Evolutionary conservation across 2,797 vertebrate genomes (phyloP), one percentile per base, ranked within the genome.

Genomic region (Silurus aristotelis): DNA sequence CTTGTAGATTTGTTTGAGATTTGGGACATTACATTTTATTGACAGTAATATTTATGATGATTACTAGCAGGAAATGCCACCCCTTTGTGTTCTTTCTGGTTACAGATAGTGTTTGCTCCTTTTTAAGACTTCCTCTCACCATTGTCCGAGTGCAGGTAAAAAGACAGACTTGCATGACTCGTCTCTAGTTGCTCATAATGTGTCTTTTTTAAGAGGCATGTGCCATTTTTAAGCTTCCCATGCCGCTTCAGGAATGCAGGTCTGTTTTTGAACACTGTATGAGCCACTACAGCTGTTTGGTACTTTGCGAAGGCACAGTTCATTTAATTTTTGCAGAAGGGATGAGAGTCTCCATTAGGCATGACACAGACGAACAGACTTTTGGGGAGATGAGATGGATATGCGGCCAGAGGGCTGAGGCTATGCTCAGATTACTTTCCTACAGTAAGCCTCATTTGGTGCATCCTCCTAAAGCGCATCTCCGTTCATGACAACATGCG

Each of bases 381-480:
- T 79, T 89, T 85, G 82, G 86, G 88, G 88, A 90, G 87, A 85
- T 84, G 56, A 83, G 82, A 87, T 87, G 87, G 81, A 84, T 87
- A 89, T 73, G 84, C 72, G 70, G 89, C 88, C 89, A 89, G 87
- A 88, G 89, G 90, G 87, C 73, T 78, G 82, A 86, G 86, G 85
- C 84, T 84, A 87, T 87, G 76, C 89, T 87, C 87, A 90, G 90
- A 91, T 90, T 90, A 89, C 86, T 85, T 84, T 90, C 87, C 86
- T 78, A 66, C 87, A 83, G 82, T 83, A 89, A 87, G 88, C 87
- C 89, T 87, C 88, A 88, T 89, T 90, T 87, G 85, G 89, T 88
- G 82, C 83, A 70, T 78, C 84, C 68, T 85, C 84, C 81, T 84
- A 89, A 89, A 88, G 82, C 75, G 55, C 67, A 80, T 85, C 85